Conservation (phyloP, 2,113 vertebrate genomes). For the Hiodon tergisus region DNA sequence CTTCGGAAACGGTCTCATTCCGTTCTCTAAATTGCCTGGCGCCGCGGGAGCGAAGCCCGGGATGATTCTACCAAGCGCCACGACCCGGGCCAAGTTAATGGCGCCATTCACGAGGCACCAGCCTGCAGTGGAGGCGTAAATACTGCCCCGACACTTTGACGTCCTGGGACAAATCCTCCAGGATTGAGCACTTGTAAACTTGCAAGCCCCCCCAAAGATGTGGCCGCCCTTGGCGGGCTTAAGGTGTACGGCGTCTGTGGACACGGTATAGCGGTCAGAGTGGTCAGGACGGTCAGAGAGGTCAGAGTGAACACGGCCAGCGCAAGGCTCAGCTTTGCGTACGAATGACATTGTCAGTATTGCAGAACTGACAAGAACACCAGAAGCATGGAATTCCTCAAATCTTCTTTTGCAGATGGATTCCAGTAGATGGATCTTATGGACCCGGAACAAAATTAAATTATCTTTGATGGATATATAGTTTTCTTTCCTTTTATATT, state of each 20-base stretch:
- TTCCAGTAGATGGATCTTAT: too few relatives aligned
- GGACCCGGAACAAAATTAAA: too few relatives aligned
- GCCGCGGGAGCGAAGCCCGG: slow-evolving; percentile 58
- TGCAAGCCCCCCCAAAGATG: slow-evolving; percentile 33
- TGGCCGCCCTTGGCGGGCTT: slow-evolving; percentile 69
- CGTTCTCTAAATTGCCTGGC: slow-evolving; percentile 77
- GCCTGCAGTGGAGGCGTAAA: slow-evolving; percentile 74
- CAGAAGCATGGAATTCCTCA: too few relatives aligned
- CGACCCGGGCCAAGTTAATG: slow-evolving; percentile 71
- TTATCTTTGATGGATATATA: too few relatives aligned
- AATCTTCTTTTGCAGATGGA: too few relatives aligned
- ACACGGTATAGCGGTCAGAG: background rate
- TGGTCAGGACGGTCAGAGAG: too few relatives aligned
- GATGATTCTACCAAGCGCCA: slow-evolving; percentile 77
- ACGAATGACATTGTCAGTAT: too few relatives aligned
- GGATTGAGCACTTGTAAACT: slow-evolving; percentile 90
- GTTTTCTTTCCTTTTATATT: too few relatives aligned
- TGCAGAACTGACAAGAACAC: too few relatives aligned
- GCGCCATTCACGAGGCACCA: slow-evolving; percentile 76
- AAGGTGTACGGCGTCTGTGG: slow-evolving; percentile 54
- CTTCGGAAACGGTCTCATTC: slow-evolving; percentile 83
- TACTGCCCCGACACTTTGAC: slow-evolving; percentile 96
- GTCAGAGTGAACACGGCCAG: too few relatives aligned
- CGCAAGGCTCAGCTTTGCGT: too few relatives aligned
- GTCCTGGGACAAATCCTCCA: slow-evolving; percentile 82